A percentile compares a stretch with the other conserved stretches of the same genome.
Conservation (phyloP, 2,797 vertebrate genomes). For the Enteromius fasciolatus region DNA sequence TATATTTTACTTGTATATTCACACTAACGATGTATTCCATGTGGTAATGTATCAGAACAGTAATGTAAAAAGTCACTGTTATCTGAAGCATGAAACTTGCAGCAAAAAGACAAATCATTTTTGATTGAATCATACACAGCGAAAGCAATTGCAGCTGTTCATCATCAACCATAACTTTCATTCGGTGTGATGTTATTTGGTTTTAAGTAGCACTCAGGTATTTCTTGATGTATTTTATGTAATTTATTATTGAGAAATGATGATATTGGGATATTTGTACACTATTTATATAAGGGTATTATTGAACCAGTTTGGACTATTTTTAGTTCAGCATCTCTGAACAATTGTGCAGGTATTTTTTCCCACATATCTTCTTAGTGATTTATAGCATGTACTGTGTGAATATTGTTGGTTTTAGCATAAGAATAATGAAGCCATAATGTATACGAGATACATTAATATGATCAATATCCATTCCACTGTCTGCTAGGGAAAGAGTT, state of each 20-base stretch:
- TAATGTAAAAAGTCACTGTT: conserved; percentile 25
- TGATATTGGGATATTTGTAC: conserved; percentile 3
- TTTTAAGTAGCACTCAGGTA: conserved; percentile 31
- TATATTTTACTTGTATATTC: conserved; percentile 4
- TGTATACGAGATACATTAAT: conserved; percentile 29
- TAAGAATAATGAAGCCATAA: conserved; percentile 35
- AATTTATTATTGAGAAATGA: conserved; percentile 13
- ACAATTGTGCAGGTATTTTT: background rate
- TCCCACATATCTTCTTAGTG: background rate
- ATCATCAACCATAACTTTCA: background rate
- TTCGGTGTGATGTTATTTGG: conserved; percentile 1
- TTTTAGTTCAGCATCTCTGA: background rate
- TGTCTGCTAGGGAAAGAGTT: background rate
- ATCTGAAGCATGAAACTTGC: conserved; percentile 10
- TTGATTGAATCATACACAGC: background rate
- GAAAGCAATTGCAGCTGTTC: conserved; percentile 18
- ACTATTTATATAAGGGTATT: background rate
- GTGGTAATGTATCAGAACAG: background rate
- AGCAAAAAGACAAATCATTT: conserved; percentile 1
- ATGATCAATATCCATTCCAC: background rate
- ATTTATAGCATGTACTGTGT: conserved; percentile 4
- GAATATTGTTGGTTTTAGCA: conserved; percentile 21
- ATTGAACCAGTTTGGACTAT: background rate
- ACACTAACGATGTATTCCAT: background rate
- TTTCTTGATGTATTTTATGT: conserved; percentile 8